These are phyloP conservation scores for Sorex fumeus DNA, from an alignment of 2,113 vertebrate genomes.

Conservation along the genomic window DNA sequence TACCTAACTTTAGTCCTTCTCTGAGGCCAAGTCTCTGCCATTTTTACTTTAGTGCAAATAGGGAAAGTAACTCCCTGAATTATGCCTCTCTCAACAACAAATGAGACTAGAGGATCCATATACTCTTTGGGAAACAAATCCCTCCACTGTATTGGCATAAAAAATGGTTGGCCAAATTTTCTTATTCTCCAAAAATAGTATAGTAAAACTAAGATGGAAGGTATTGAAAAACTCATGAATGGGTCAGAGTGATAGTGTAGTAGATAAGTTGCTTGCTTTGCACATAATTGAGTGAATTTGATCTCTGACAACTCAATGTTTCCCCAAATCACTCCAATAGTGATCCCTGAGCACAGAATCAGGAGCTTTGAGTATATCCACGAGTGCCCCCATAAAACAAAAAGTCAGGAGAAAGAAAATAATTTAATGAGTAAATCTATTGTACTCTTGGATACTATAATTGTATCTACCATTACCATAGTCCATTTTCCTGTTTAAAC, in stretches of 20 bases:
- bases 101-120: conserved; percentile 1
- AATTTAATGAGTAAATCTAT: background rate
- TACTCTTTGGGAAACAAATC: conserved; percentile 35
- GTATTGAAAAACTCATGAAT: conserved; percentile 1
- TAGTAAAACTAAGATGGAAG: background rate
- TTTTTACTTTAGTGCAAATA: conserved; percentile 51
- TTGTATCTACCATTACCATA: background rate
- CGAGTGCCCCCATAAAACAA: no score
- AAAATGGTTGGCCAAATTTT: conserved; percentile 8
- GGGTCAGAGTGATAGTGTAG: no score
- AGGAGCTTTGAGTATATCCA: no score
- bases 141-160: background rate
- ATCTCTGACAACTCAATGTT: no score
- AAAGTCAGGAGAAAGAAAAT: no score
- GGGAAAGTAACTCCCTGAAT: background rate
- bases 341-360: no score
- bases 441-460: conserved; percentile 12
- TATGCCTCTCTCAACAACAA: conserved; percentile 1
- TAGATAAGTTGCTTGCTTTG: no score
- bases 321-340: no score
- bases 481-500: background rate
- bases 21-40: conserved; percentile 36
- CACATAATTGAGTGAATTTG: no score
- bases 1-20: conserved; percentile 1
- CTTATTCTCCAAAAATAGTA: conserved; percentile 8